A percentile compares a stretch with the other conserved stretches of the same genome.
Conservation (phyloP, 2,113 vertebrate species). For the Pipra filicauda region DNA sequence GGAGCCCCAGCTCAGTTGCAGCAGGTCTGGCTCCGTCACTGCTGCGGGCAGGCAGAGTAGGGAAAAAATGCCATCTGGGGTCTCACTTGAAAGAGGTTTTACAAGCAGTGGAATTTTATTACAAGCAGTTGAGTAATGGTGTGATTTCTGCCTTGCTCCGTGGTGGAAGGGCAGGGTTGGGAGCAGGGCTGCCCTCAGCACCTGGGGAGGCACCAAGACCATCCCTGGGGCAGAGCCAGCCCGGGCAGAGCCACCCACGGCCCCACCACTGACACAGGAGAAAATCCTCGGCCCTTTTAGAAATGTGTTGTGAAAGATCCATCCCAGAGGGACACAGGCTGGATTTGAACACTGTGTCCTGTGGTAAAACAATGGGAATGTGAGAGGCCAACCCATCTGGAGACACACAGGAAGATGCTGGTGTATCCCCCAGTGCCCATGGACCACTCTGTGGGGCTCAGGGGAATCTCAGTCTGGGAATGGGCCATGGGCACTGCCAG, state of each 20-base stretch:
- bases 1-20: not conserved
- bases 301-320: not conserved
- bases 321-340: not conserved
- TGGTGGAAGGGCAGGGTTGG: not conserved
- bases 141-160: not conserved
- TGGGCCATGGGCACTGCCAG: accelerated
- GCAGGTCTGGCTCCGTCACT: not conserved
- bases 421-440: accelerated
- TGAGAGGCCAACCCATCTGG: not conserved
- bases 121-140: not conserved
- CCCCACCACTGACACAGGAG: accelerated
- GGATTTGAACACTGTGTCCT: not conserved
- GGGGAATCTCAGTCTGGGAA: not conserved
- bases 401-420: not conserved
- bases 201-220: no score
- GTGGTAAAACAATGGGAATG: not conserved
- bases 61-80: slow-evolving; percentile 9
- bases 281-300: not conserved
- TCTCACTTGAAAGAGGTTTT: slow-evolving; percentile 37
- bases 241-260: not conserved
- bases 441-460: not conserved
- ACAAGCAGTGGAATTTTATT: slow-evolving; percentile 12
- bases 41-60: accelerated
- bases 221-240: not conserved
- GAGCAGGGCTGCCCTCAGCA: accelerated